Evolutionary conservation across 2,888 invertebrate species (phyloP).

Genomic region (Brachylomia viminalis): DNA sequence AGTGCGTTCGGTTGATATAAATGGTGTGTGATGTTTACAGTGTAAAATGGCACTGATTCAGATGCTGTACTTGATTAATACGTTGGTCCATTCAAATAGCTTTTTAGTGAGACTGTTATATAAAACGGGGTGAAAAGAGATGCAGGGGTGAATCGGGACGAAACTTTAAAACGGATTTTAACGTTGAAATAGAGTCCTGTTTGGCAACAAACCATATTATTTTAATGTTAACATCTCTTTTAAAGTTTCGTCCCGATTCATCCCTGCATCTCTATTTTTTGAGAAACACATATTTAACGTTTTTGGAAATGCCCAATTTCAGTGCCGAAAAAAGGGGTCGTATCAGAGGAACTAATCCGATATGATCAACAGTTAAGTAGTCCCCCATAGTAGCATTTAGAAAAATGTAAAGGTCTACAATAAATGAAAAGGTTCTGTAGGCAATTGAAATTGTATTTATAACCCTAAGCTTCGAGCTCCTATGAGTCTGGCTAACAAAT

Average conservation of each 20-base stretch:
- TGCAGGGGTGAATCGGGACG: no score
- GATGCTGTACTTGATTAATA: not conserved
- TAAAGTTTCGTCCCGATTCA: no score
- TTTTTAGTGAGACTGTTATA: not conserved
- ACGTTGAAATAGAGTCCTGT: no score
- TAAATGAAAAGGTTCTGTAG: not conserved
- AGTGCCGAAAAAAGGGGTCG: not conserved
- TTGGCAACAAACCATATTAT: no score
- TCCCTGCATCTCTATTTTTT: no score
- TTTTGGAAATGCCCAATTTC: not conserved
- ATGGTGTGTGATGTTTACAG: no score
- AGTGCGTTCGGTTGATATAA: not conserved
- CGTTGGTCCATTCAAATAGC: not conserved
- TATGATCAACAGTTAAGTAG: not conserved
- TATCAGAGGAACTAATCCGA: not conserved
- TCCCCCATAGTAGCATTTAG: not conserved
- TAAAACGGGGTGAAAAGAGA: no score
- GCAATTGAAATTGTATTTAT: not conserved
- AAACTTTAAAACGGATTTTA: no score
- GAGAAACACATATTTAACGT: not conserved
- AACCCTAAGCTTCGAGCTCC: not conserved
- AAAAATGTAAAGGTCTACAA: no score
- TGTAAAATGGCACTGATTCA: no score
- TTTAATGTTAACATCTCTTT: no score
- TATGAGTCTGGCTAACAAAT: no score